Evolutionary conservation across 2,888 invertebrate species (phyloP).

Genomic region (Perdita meconis): DNA sequence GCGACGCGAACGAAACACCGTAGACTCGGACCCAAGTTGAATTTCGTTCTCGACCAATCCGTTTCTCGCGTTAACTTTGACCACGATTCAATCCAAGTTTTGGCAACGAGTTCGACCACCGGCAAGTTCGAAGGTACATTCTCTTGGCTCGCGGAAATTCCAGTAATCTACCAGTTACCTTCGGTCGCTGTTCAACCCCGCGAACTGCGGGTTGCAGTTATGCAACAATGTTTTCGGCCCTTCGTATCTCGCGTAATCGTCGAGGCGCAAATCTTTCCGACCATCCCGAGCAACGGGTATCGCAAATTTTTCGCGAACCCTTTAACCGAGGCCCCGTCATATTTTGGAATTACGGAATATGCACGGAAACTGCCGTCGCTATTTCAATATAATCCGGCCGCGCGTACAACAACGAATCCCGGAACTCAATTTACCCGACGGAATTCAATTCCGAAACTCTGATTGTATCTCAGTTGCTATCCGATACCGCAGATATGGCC

Average conservation of each 20-base stretch:
- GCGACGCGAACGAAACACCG: neutral
- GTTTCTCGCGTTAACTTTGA: conserved; percentile 4
- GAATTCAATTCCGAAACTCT: conserved; percentile 42
- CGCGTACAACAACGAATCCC: conserved; percentile 10
- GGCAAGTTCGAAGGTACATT: neutral
- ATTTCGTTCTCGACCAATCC: neutral
- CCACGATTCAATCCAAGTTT: conserved; percentile 3
- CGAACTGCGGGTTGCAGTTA: conserved; percentile 1
- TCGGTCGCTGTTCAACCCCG: conserved; percentile 11
- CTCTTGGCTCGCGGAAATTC: conserved; percentile 2
- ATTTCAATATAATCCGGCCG: conserved; percentile 43
- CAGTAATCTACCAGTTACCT: neutral
- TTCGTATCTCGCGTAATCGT: neutral
- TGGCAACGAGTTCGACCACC: neutral
- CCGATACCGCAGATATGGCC: conserved; percentile 36
- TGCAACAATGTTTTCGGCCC: conserved; percentile 7
- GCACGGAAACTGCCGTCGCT: conserved; percentile 29
- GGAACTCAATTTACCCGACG: conserved; percentile 36
- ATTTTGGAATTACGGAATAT: neutral
- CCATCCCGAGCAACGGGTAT: no score
- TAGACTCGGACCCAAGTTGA: neutral
- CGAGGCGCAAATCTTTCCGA: neutral
- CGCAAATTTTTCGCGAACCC: no score
- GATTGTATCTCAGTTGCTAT: conserved; percentile 27
- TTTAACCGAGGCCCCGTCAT: neutral